phyloP scores from a whole-genome alignment of 2,113 vertebrate species.

The Carassius gibelio region DNA sequence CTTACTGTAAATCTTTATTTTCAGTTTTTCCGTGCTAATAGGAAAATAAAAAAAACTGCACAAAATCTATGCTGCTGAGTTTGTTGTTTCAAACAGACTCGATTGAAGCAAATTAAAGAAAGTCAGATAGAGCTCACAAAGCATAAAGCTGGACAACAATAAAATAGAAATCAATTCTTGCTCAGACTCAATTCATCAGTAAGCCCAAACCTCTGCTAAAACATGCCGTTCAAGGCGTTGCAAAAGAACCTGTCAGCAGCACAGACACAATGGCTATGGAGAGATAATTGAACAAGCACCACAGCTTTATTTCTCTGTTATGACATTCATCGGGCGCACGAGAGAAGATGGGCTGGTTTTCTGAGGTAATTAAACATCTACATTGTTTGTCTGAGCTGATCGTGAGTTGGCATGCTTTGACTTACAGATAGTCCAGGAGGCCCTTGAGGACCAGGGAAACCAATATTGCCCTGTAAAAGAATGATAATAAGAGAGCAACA shows the following conservation, averaged over 20 bases:
- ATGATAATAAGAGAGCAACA: not conserved
- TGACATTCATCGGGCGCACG: not conserved
- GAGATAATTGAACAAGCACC: slow-evolving; percentile 9
- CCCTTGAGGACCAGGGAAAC: slow-evolving; percentile 57
- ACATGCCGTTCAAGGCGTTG: not conserved
- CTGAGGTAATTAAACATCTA: slow-evolving; percentile 19
- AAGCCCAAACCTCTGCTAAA: not conserved
- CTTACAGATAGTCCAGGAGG: slow-evolving; percentile 54
- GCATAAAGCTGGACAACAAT: slow-evolving; percentile 26
- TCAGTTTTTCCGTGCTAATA: slow-evolving; percentile 14
- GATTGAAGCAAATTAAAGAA: slow-evolving; percentile 43
- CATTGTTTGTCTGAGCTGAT: not conserved
- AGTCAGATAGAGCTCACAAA: slow-evolving; percentile 28
- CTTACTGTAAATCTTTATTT: not conserved
- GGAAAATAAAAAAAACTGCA: not conserved
- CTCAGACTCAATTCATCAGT: slow-evolving; percentile 27
- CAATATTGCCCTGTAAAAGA: slow-evolving; percentile 51
- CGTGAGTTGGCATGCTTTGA: slow-evolving; percentile 7
- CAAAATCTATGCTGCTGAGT: not conserved
- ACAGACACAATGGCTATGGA: not conserved
- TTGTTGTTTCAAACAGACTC: slow-evolving; percentile 30
- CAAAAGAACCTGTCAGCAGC: slow-evolving; percentile 25
- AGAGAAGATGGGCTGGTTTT: not conserved
- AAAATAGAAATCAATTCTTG: slow-evolving; percentile 30
- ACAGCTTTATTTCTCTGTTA: not conserved